Evolutionary conservation across 2,113 vertebrate species (phyloP).

Genomic region (Oncorhynchus keta): DNA sequence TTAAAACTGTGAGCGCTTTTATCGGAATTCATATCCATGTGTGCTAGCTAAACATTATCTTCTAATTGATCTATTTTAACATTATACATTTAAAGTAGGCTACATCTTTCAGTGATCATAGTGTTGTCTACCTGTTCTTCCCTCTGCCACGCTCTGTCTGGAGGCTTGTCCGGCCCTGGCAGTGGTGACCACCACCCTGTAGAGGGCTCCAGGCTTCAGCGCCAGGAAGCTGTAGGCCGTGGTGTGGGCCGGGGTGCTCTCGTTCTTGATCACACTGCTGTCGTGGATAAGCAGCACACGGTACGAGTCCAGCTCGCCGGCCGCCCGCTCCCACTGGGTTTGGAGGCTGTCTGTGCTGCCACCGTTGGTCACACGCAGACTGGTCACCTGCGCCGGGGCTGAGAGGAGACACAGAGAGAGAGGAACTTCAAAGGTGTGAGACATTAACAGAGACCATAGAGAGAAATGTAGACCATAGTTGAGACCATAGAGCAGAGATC

Average conservation of each 20-base stretch:
- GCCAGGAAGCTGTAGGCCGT: conserved; percentile 75
- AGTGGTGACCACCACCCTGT: conserved; percentile 89
- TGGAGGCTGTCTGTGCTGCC: conserved; percentile 83
- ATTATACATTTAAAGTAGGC: too few relatives aligned
- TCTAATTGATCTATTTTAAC: too few relatives aligned
- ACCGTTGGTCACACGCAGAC: conserved; percentile 74
- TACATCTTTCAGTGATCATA: too few relatives aligned
- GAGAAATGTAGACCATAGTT: too few relatives aligned
- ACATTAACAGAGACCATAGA: too few relatives aligned
- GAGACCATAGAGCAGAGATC: too few relatives aligned
- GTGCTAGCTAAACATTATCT: neutral
- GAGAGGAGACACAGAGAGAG: neutral
- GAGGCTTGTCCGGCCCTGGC: conserved; percentile 80
- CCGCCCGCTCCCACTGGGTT: conserved; percentile 77
- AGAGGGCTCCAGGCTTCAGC: conserved; percentile 86
- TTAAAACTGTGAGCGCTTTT: neutral
- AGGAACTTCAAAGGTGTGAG: conserved; percentile 27
- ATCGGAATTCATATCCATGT: neutral
- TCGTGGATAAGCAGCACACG: conserved; percentile 89
- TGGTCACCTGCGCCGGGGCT: conserved; percentile 86
- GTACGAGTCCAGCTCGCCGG: conserved; percentile 84
- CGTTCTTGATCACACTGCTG: conserved; percentile 93
- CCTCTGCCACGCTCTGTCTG: conserved; percentile 83
- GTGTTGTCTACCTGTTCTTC: conserved; percentile 80
- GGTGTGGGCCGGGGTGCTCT: conserved; percentile 78